Percentiles rank a stretch among this genome's conserved stretches.
These are phyloP conservation scores for Onychomys leucogaster DNA, from an alignment of 2,797 vertebrate genomes.

Conservation along the genomic window DNA sequence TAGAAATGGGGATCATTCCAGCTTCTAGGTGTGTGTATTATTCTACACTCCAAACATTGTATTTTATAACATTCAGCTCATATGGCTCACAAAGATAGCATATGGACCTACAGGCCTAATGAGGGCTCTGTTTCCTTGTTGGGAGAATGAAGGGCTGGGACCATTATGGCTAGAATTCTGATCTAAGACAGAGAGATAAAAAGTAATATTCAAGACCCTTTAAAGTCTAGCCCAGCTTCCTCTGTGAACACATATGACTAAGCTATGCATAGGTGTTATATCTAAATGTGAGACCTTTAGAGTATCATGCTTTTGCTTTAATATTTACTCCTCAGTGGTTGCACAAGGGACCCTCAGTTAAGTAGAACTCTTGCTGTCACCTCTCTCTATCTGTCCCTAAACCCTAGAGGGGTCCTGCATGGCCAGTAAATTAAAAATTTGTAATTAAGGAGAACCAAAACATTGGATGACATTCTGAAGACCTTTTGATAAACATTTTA, in stretches of 20 bases:
- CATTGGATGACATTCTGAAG: not conserved
- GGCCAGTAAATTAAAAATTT: not conserved
- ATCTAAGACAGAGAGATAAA: not conserved
- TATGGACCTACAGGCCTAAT: accelerated
- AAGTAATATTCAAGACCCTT: not conserved
- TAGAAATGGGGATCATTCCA: not conserved
- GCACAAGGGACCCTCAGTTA: not conserved
- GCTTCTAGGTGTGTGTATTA: not conserved
- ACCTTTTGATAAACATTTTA: constrained; percentile 16
- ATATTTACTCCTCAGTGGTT: not conserved
- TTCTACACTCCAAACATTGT: not conserved
- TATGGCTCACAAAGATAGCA: not conserved
- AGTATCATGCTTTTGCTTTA: not conserved
- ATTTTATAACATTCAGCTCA: not conserved
- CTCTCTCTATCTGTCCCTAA: not conserved
- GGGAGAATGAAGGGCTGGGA: not conserved
- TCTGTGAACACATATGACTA: not conserved
- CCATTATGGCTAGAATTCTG: not conserved
- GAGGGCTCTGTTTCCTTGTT: not conserved
- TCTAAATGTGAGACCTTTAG: not conserved
- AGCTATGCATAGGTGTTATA: not conserved
- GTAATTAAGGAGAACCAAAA: not conserved
- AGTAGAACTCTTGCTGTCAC: not conserved
- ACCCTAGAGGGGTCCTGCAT: not conserved
- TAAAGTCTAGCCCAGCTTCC: not conserved